Percentiles rank a stretch among this genome's conserved stretches.
Conservation (phyloP, 2,797 vertebrate species). For the Lacerta agilis region DNA sequence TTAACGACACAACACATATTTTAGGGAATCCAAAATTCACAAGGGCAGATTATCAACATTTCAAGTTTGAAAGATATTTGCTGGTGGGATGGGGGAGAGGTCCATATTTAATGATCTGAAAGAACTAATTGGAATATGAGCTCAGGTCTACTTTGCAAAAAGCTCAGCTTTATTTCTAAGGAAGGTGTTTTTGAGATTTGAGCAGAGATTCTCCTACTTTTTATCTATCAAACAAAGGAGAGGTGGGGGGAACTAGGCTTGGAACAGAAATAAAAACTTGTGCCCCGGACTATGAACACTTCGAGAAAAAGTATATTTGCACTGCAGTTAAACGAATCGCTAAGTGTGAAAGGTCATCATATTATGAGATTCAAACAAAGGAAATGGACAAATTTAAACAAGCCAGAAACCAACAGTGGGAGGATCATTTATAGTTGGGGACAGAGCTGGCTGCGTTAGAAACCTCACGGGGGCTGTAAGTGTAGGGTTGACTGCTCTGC, state of each 20-base stretch:
- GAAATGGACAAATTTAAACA: slow-evolving; percentile 72
- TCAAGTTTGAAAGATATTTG: background rate
- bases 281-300: slow-evolving; percentile 52
- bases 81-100: background rate
- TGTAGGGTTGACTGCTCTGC: slow-evolving; percentile 74
- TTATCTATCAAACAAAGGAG: background rate
- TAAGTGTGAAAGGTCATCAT: slow-evolving; percentile 57
- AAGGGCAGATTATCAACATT: background rate
- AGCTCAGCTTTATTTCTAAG: background rate
- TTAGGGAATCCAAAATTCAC: background rate
- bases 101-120: background rate
- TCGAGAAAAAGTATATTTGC: slow-evolving; percentile 60
- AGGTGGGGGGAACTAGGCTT: background rate
- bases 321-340: slow-evolving; percentile 54
- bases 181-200: background rate
- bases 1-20: too few relatives aligned
- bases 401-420: slow-evolving; percentile 75
- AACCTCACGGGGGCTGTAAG: slow-evolving; percentile 80
- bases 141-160: background rate
- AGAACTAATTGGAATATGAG: background rate
- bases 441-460: slow-evolving; percentile 70
- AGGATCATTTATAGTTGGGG: slow-evolving; percentile 76
- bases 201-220: too few relatives aligned
- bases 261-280: background rate
- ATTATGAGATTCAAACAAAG: slow-evolving; percentile 69